Base-by-base conservation (phyloP, 2,113 vertebrate species). In the Diadophis punctatus region DNA sequence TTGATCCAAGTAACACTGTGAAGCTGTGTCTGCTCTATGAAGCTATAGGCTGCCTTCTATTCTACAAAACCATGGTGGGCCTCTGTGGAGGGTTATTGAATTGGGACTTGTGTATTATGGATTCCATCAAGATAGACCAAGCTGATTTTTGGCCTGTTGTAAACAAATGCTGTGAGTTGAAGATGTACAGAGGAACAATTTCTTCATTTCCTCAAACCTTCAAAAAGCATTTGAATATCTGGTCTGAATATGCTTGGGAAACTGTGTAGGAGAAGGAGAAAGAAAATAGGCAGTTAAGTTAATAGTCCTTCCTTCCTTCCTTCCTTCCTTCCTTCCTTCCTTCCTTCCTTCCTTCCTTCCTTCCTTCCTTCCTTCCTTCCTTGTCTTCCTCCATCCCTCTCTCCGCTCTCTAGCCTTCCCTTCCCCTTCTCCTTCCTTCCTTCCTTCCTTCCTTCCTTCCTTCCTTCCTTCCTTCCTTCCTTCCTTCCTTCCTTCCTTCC, bases 31-130 rank as follows among this genome's bases (percentile, higher is more conserved):
- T 89, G 12, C 43, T 88, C 52, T 89, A 14, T 58, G 68, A 58
- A 34, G 74, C 68, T 34, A 14, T 56, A 49, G 52, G 53, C 27
- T 85, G 68, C 16, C 87, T 51, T 85, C 56, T 85, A 9, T 89
- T 85, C 91, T 89, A n/a, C 14, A 53, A 55, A 92, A 14, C 51
- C 30, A 34, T 51, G 68, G 43, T 23, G 52, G 46, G 87, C 34
- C 52, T 89, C 87, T 39, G 20, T 12, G 22, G 87, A 85, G 52
- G 8, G 56, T 43, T 89, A 89, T 49, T 89, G 30, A 89, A 88
- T 58, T 85, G 43, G 11, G 68, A 85, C 68, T 85, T 85, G 91
- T 92, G 51, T n/a, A 3, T 89, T 48, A 58, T 51, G 87, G 87
- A 58, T 84, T 89, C 87, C 43, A 58, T 27, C 11, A 46, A 58